Percentiles rank a stretch among this genome's conserved stretches.
These are phyloP conservation scores for Drosophila mayaguana DNA, from an alignment of 2,888 invertebrate genomes.

Conservation along the genomic window DNA sequence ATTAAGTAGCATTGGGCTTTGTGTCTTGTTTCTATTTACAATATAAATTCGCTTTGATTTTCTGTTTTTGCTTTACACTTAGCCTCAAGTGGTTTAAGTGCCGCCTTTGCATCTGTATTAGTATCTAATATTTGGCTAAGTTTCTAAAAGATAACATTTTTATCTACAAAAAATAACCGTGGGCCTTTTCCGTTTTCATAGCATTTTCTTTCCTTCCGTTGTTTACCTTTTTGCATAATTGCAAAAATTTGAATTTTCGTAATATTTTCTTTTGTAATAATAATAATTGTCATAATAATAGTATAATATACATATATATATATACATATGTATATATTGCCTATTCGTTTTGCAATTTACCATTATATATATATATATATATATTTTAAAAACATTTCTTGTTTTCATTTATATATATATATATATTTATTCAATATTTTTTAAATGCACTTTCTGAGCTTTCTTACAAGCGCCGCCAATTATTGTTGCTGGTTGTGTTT, in stretches of 20 bases:
- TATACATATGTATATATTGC: conserved; percentile 29
- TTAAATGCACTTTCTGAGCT: conserved; percentile 84
- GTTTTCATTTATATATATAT: conserved; percentile 48
- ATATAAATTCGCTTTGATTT: conserved; percentile 80
- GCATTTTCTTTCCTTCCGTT: conserved; percentile 19
- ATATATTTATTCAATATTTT: conserved; percentile 57
- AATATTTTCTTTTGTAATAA: conserved; percentile 59
- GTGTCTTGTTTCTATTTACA: conserved; percentile 66
- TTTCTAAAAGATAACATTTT: conserved; percentile 80
- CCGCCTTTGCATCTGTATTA: conserved; percentile 32
- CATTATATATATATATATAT: conserved; percentile 35
- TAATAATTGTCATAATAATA: conserved; percentile 79
- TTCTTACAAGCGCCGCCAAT: conserved; percentile 84
- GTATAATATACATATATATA: conserved; percentile 31
- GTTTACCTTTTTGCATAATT: conserved; percentile 56
- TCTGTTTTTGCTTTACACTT: conserved; percentile 25
- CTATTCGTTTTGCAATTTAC: conserved; percentile 38
- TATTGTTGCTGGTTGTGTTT: conserved; percentile 81
- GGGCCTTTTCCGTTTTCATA: conserved; percentile 30
- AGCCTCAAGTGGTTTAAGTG: conserved; percentile 39
- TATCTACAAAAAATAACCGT: conserved; percentile 79
- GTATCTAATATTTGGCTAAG: conserved; percentile 80
- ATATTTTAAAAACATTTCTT: conserved; percentile 51
- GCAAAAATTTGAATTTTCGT: conserved; percentile 57
- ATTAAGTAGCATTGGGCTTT: conserved; percentile 57